Conservation (phyloP, 1,140 invertebrate genomes). For the Coboldia fuscipes region DNA sequence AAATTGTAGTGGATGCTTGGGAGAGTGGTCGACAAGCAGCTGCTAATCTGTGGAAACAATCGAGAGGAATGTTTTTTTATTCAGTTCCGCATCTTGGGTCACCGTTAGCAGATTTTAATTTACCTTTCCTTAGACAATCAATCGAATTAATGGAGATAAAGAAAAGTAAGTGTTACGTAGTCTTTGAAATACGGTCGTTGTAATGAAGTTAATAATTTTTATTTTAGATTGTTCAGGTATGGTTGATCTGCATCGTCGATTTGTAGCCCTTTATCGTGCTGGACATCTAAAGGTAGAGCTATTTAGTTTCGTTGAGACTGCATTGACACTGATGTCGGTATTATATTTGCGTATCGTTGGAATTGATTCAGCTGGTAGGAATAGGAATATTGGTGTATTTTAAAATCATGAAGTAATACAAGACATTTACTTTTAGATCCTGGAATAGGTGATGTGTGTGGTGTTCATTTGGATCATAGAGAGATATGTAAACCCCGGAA, state of each 20-base stretch:
- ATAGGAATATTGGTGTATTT: constrained; percentile 7
- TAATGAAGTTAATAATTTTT: constrained; percentile 1
- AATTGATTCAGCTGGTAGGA: constrained; percentile 38
- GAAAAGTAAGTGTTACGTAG: constrained; percentile 27
- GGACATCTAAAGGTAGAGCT: constrained; percentile 27
- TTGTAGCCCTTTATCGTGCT: constrained; percentile 24
- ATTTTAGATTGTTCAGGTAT: constrained; percentile 35
- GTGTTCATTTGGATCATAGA: constrained; percentile 41
- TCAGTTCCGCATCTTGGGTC: constrained; percentile 52
- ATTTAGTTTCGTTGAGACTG: constrained; percentile 42
- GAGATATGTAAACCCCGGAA: constrained; percentile 49
- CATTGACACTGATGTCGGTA: constrained; percentile 40
- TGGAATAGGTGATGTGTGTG: constrained; percentile 36
- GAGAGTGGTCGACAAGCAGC: constrained; percentile 16
- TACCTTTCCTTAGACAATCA: constrained; percentile 34
- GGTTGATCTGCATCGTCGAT: constrained; percentile 30
- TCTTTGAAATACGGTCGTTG: background rate
- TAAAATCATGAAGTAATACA: constrained; percentile 7
- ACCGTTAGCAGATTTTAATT: constrained; percentile 37
- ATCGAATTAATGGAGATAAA: constrained; percentile 37
- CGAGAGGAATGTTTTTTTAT: constrained; percentile 43
- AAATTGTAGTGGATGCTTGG: constrained; percentile 35
- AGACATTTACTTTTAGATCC: constrained; percentile 28
- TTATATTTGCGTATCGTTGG: constrained; percentile 43
- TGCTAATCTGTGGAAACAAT: constrained; percentile 24